Evolutionary conservation across 2,113 vertebrate species (phyloP), one percentile per base, ranked within the genome.

Genomic region (Promerops cafer): DNA sequence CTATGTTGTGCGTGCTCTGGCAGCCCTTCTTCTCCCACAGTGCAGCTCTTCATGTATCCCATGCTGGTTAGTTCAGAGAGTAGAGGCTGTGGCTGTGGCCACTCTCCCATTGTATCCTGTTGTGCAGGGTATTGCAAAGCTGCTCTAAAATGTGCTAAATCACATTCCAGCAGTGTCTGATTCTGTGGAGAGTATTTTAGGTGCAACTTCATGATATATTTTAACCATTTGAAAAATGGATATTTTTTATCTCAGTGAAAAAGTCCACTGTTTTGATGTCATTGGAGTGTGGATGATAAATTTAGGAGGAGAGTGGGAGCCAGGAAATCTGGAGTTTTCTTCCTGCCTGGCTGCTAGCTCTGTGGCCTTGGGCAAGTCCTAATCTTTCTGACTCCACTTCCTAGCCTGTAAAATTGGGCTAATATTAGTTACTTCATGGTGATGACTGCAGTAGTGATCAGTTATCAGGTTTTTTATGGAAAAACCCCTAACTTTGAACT

Each of bases 251-350:
- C 80, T 89, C 5, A 6, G 72, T 65, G 60, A 83, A 85, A 87
- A 54, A 44, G 0, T 1, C 2, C 19, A 30, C 52, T 75, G 39
- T 90, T 89, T 83, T 71, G 64, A 89, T 1, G 2, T 80, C 53
- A 64, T 39, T 81, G 37, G 47, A 83, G 76, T 89, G 71, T 61
- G 49, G 83, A 82, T 87, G 92, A 88, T 69, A 68, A 94, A 89
- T 94, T 83, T 93, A 89, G 86, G 68, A 86, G 63, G 50, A 90
- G 69, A 87, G 56, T 68, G 61, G 52, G 52, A 94, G 90, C 35
- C 94, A 93, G 93, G 93, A 96, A 95, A 95, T 94, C 88, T 86
- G 88, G 88, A 87, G 86, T 89, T 90, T 83, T 96, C 74, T 93
- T 78, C 60, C 59, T 79, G 59, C 40, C 79, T 94, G 53, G 66